Base-by-base conservation (phyloP, 2,888 invertebrate species). In the Orchesellides sinensis region DNA sequence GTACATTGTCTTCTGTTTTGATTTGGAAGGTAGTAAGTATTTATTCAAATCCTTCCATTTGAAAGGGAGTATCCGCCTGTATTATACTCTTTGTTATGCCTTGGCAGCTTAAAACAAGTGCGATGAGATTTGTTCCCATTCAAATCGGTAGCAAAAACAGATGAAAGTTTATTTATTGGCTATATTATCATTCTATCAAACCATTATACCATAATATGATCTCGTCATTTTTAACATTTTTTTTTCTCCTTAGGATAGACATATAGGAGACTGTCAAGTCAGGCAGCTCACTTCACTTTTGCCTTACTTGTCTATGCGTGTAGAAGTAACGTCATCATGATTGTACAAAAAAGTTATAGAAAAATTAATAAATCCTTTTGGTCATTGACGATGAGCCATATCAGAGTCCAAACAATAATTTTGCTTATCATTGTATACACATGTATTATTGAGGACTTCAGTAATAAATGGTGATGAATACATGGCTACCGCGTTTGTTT, bases 251-350 rank as follows among this genome's bases (percentile, higher is more conserved):
- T n/a, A n/a, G n/a, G n/a, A n/a, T n/a, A n/a, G n/a, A n/a, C n/a
- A 6, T n/a, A 10, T 23, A 19, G 32, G 21, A 69, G 21, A 1
- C 32, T 69, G 52, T 54, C 21, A 69, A 54, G 25, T 47, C 69
- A 52, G 68, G 19, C 35, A 69, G 19, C 69, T 52, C 32, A 8
- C 69, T 21, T 52, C 3, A 32, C 65, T 21, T 17, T 45, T n/a
- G 8, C 10, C 25, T 68, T 25, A 19, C 56, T 5, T 49, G 49
- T 1, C 10, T n/a, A n/a, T n/a, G n/a, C n/a, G n/a, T n/a, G n/a
- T n/a, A n/a, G n/a, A n/a, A n/a, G n/a, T n/a, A n/a, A 6, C 27
- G 47, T 66, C 66, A 75, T 40, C 23, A 66, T 75, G 75, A 75
- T 75, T 75, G 17, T 66, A 66, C 75, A 75, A 66, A 74, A 49